A percentile compares a stretch with the other conserved stretches of the same genome.
These are phyloP conservation scores for Zaprionus taronus DNA, from an alignment of 1,140 invertebrate species.

Conservation along the genomic window DNA sequence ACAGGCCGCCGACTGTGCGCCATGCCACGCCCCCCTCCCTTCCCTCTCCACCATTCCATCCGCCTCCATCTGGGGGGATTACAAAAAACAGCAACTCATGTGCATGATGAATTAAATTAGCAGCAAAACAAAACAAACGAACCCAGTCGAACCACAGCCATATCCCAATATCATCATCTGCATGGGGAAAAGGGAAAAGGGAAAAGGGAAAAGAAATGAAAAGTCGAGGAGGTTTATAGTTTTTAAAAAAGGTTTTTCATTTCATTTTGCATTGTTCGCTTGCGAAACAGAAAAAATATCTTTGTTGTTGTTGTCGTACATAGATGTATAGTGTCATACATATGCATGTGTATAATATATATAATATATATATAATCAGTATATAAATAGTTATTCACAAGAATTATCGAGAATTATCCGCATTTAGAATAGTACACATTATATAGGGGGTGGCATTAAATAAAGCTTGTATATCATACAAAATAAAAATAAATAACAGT, in stretches of 20 bases:
- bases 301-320: slow-evolving; percentile 67
- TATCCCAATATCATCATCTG: background rate
- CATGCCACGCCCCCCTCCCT: slow-evolving; percentile 8
- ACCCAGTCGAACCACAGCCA: background rate
- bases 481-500: slow-evolving; percentile 84
- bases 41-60: background rate
- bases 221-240: slow-evolving; percentile 46
- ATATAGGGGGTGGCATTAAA: slow-evolving; percentile 45
- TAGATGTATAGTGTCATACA: slow-evolving; percentile 56
- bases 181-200: background rate
- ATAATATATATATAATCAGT: slow-evolving; percentile 45
- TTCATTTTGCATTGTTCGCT: slow-evolving; percentile 80
- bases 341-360: slow-evolving; percentile 42
- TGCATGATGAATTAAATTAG: slow-evolving; percentile 82
- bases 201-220: slow-evolving; percentile 10
- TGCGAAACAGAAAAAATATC: slow-evolving; percentile 82
- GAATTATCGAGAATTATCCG: slow-evolving; percentile 71
- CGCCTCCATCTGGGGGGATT: slow-evolving; percentile 53
- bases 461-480: slow-evolving; percentile 70
- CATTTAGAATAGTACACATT: slow-evolving; percentile 60
- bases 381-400: slow-evolving; percentile 82
- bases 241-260: slow-evolving; percentile 79
- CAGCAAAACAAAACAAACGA: slow-evolving; percentile 52
- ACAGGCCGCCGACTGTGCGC: slow-evolving; percentile 54
- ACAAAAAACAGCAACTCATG: slow-evolving; percentile 80